These are phyloP conservation scores for Characodon lateralis DNA, from an alignment of 2,797 vertebrate species.

Conservation along the genomic window DNA sequence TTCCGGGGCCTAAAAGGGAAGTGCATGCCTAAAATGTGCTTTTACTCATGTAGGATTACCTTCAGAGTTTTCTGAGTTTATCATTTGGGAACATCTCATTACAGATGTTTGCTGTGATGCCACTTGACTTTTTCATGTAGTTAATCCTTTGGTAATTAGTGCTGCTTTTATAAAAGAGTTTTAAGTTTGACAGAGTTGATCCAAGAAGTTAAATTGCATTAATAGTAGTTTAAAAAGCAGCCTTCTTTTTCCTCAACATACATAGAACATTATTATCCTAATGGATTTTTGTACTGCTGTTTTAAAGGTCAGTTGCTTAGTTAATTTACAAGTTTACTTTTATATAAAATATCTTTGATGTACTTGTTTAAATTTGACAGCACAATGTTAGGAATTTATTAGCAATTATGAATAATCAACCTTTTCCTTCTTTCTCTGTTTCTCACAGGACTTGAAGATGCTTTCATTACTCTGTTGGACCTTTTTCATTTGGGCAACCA, in stretches of 20 bases:
- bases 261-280: not conserved
- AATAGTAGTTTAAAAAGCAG: not conserved
- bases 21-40: conserved; percentile 31
- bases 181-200: not conserved
- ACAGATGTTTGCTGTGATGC: conserved; percentile 60
- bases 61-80: conserved; percentile 48
- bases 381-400: not conserved
- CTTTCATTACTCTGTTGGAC: not conserved
- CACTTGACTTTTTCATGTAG: conserved; percentile 13
- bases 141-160: not conserved
- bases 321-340: too few species aligned
- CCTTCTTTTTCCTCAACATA: not conserved
- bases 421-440: not conserved
- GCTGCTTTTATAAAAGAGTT: not conserved
- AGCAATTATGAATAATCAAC: not conserved
- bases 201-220: not conserved
- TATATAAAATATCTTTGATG: not conserved
- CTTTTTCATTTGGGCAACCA: too few species aligned
- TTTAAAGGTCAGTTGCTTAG: too few species aligned
- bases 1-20: conserved; percentile 18
- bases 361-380: not conserved
- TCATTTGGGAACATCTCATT: conserved; percentile 42
- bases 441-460: not conserved
- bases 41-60: conserved; percentile 41
- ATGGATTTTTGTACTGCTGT: not conserved